Base-by-base conservation (phyloP, 2,797 vertebrate genomes). In the Trematomus bernacchii region DNA sequence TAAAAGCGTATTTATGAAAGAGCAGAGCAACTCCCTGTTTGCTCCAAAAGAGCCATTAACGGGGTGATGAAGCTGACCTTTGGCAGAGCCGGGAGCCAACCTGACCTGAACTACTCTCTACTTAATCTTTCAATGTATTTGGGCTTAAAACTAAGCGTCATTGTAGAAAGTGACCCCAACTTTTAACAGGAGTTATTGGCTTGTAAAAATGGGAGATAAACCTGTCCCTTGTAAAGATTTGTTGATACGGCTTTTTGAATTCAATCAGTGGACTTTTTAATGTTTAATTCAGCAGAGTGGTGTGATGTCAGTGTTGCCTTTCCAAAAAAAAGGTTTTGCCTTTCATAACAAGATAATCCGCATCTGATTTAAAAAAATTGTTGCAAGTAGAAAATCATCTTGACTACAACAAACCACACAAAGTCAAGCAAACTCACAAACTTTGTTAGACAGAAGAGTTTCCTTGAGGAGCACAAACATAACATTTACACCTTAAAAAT, bases 21-120 rank as follows among this genome's bases (percentile, higher is more conserved):
- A 47, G 19, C 1, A 13, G 52, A 52, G 1, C 10, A 5, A 44
- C 57, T 14, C 18, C 16, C 60, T 6, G 33, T 30, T 59, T 2
- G 3, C 52, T 55, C 48, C 76, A 54, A 3, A 19, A 61, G 42
- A 62, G n/a, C n/a, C n/a, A n/a, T n/a, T n/a, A n/a, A n/a, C n/a
- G n/a, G 13, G 40, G 15, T 66, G 53, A 60, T 21, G 0, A 0
- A 46, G 21, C 21, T 8, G 3, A 37, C 52, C 15, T 71, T 15
- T 69, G 68, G 58, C 50, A n/a, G 64, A 63, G 47, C 63, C 0
- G 27, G n/a, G 7, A 21, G 44, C 27, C 10, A n/a, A 57, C 1
- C 55, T 66, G 61, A 70, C 23, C 16, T 44, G 58, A 68, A 68
- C 48, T 66, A 12, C 21, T 0, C 42, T 19, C 37, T 16, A 43